Evolutionary conservation across 2,888 invertebrate genomes (phyloP).

Genomic region (Geotrupes spiniger): DNA sequence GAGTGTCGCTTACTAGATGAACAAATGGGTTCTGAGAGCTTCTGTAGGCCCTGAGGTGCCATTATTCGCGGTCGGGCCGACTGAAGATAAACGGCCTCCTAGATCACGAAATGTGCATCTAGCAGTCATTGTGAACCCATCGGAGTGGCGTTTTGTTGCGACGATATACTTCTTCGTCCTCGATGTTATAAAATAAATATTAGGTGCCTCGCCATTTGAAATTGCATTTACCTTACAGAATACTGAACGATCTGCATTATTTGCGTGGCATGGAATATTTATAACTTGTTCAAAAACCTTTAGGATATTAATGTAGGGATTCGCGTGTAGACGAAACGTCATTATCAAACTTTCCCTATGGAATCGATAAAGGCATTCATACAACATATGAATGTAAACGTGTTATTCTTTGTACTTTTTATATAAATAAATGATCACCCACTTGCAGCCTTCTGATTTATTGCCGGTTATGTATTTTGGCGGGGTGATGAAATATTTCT

Average conservation of each 20-base stretch:
- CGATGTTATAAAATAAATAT: constrained; percentile 10
- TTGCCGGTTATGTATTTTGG: no score
- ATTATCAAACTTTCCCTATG: no score
- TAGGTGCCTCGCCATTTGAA: constrained; percentile 1
- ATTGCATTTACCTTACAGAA: constrained; percentile 2
- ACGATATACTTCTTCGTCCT: constrained; percentile 7
- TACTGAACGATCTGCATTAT: neutral
- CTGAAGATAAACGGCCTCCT: constrained; percentile 29
- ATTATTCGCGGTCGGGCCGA: constrained; percentile 34
- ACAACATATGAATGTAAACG: no score
- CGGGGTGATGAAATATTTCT: no score
- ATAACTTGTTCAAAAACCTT: neutral
- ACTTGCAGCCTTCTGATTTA: no score
- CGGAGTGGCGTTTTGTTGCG: constrained; percentile 19
- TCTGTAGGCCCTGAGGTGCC: constrained; percentile 32
- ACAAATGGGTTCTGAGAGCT: constrained; percentile 29
- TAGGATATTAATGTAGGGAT: neutral
- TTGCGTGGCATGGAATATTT: constrained; percentile 10
- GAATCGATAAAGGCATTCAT: no score
- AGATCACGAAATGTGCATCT: constrained; percentile 28
- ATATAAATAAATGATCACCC: no score
- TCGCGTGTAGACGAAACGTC: no score
- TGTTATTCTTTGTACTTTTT: no score
- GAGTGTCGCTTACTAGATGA: constrained; percentile 23
- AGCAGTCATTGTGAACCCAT: constrained; percentile 25